phyloP scores from a whole-genome alignment of 2,888 invertebrate genomes.

The Linhomoeus sp. region DNA sequence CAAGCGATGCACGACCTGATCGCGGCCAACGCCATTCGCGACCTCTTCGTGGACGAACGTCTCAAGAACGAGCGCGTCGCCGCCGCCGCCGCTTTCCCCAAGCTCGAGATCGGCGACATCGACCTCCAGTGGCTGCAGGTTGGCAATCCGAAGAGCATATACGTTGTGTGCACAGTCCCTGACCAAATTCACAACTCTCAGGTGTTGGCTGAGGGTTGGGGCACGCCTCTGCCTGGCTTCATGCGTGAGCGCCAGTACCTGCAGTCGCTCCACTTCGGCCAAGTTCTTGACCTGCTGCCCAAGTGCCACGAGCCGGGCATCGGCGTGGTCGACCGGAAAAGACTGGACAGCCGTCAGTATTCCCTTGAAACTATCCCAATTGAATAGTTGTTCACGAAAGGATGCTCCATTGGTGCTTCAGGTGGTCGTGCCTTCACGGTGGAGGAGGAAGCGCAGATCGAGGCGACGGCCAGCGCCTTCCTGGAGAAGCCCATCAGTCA shows the following conservation, averaged over 20 bases:
- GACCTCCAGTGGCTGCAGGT: slow-evolving; percentile 86
- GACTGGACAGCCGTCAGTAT: too few relatives aligned
- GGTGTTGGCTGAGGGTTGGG: slow-evolving; percentile 92
- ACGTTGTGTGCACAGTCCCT: too few relatives aligned
- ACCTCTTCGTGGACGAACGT: slow-evolving; percentile 51
- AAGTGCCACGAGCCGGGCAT: slow-evolving; percentile 9
- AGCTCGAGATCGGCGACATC: slow-evolving; percentile 52
- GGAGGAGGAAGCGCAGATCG: background rate
- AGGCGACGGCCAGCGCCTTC: slow-evolving; percentile 8
- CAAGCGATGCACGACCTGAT: slow-evolving; percentile 30
- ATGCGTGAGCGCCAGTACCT: slow-evolving; percentile 90
- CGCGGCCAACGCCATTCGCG: slow-evolving; percentile 38
- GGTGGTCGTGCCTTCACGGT: too few relatives aligned
- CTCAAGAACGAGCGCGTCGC: slow-evolving; percentile 36
- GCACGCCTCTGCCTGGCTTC: slow-evolving; percentile 78
- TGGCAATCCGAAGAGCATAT: too few relatives aligned
- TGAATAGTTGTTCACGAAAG: too few relatives aligned
- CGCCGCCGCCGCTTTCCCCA: slow-evolving; percentile 50
- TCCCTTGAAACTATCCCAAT: too few relatives aligned
- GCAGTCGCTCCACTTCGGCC: slow-evolving; percentile 69
- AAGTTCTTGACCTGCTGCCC: slow-evolving; percentile 41
- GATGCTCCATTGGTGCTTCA: too few relatives aligned
- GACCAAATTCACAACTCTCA: too few relatives aligned
- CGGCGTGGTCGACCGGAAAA: background rate
- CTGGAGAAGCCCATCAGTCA: slow-evolving; percentile 55